Percentiles rank a stretch among this genome's conserved stretches.
phyloP scores from a whole-genome alignment of 92 coral and sea anemone species.

The Isaurus tuberculatus region DNA sequence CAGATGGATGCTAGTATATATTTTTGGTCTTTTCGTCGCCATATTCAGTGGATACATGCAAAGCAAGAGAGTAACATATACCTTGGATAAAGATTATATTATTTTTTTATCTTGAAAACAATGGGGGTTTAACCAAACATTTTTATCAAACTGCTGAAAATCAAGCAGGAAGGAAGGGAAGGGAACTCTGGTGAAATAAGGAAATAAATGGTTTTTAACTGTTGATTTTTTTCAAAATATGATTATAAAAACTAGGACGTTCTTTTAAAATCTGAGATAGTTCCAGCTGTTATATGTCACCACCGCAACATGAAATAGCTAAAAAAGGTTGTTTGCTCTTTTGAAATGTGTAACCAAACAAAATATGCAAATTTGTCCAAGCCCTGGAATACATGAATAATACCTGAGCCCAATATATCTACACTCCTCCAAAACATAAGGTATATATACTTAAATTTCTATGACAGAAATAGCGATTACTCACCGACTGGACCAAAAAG shows the following conservation, averaged over 20 bases:
- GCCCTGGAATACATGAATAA: not conserved
- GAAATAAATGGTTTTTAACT: not conserved
- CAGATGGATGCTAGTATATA: not conserved
- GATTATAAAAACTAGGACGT: not conserved
- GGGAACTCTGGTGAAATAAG: not conserved
- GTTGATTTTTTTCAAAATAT: not conserved
- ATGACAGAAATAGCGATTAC: too few relatives aligned
- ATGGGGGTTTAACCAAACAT: too few relatives aligned
- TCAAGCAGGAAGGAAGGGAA: not conserved
- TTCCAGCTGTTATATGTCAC: not conserved
- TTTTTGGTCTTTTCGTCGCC: not conserved
- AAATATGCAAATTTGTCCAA: not conserved
- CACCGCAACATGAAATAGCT: not conserved
- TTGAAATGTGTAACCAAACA: slow-evolving; percentile 9
- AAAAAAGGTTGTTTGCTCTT: not conserved
- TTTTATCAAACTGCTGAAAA: too few relatives aligned
- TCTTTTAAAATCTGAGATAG: slow-evolving; percentile 8
- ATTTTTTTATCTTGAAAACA: not conserved
- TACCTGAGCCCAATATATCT: not conserved
- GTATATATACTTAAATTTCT: too few relatives aligned
- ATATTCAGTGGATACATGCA: not conserved
- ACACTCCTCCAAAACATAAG: too few relatives aligned
- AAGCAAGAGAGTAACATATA: not conserved
- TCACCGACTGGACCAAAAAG: too few relatives aligned
- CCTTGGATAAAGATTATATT: not conserved